phyloP scores from a whole-genome alignment of 2,113 vertebrate genomes.

The Pagrus major region DNA sequence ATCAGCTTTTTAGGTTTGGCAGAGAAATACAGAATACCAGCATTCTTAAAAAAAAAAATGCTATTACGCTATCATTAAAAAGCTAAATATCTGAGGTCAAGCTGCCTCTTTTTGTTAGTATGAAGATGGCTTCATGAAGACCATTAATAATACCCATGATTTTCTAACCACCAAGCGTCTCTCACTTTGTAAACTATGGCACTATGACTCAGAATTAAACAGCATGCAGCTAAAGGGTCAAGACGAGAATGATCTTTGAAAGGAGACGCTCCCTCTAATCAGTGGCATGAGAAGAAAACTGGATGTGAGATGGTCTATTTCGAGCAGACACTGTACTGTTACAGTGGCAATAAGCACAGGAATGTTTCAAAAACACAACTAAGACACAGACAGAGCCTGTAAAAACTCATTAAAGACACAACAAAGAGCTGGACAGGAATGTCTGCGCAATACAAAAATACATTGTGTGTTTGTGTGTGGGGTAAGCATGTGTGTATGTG shows the following conservation, averaged over 20 bases:
- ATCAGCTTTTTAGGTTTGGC: background rate
- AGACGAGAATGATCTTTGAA: slow-evolving; percentile 13
- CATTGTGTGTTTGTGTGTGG: slow-evolving; percentile 47
- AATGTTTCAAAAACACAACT: slow-evolving; percentile 76
- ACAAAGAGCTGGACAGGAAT: slow-evolving; percentile 76
- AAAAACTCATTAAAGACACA: slow-evolving; percentile 79
- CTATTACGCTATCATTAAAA: background rate
- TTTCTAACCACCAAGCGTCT: slow-evolving; percentile 43
- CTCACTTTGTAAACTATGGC: slow-evolving; percentile 45
- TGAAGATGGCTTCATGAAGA: slow-evolving; percentile 4
- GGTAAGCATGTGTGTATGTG: slow-evolving; percentile 22
- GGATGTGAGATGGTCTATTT: slow-evolving; percentile 57
- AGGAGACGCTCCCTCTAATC: slow-evolving; percentile 53
- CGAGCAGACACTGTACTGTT: slow-evolving; percentile 50
- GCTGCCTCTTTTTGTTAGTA: slow-evolving; percentile 20
- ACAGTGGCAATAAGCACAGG: slow-evolving; percentile 60
- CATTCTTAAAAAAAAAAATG: background rate
- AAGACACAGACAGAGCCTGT: slow-evolving; percentile 75
- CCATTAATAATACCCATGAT: slow-evolving; percentile 49
- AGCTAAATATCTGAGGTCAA: slow-evolving; percentile 12
- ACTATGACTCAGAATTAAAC: slow-evolving; percentile 39
- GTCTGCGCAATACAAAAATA: slow-evolving; percentile 67
- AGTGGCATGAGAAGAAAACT: slow-evolving; percentile 28
- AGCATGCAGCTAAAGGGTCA: slow-evolving; percentile 38
- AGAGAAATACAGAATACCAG: background rate